These are phyloP conservation scores for Operophtera brumata DNA, from an alignment of 2,888 invertebrate species.

Conservation along the genomic window DNA sequence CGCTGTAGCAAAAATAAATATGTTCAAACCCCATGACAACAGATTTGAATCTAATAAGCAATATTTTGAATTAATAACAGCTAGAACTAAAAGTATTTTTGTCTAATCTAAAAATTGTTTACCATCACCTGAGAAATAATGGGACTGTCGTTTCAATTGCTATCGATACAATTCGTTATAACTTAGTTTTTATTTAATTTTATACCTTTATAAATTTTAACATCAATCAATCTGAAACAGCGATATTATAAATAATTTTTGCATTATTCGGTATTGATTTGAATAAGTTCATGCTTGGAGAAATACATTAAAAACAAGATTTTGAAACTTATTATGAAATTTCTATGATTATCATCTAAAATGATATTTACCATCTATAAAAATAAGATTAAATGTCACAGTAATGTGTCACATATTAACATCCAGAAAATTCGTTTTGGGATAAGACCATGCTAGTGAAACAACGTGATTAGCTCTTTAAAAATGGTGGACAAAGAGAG, in stretches of 20 bases:
- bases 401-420: constrained; percentile 35
- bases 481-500: constrained; percentile 64
- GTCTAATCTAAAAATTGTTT: constrained; percentile 15
- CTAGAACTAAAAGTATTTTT: constrained; percentile 21
- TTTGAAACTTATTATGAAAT: constrained; percentile 28
- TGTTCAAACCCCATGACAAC: constrained; percentile 79
- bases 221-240: too few relatives aligned
- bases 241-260: too few relatives aligned
- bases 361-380: constrained; percentile 41
- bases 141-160: background rate
- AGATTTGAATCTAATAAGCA: constrained; percentile 59
- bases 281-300: constrained; percentile 49
- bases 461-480: constrained; percentile 52
- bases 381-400: constrained; percentile 33
- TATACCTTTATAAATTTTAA: too few relatives aligned
- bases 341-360: constrained; percentile 46
- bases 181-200: too few relatives aligned
- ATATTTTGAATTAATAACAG: constrained; percentile 28
- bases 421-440: constrained; percentile 8
- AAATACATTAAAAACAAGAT: constrained; percentile 37
- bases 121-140: constrained; percentile 52
- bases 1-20: constrained; percentile 64
- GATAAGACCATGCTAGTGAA: constrained; percentile 64
- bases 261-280: background rate
- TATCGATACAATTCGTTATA: background rate